Base-by-base conservation (phyloP, 2,888 invertebrate species). In the Leucophenga montana region DNA sequence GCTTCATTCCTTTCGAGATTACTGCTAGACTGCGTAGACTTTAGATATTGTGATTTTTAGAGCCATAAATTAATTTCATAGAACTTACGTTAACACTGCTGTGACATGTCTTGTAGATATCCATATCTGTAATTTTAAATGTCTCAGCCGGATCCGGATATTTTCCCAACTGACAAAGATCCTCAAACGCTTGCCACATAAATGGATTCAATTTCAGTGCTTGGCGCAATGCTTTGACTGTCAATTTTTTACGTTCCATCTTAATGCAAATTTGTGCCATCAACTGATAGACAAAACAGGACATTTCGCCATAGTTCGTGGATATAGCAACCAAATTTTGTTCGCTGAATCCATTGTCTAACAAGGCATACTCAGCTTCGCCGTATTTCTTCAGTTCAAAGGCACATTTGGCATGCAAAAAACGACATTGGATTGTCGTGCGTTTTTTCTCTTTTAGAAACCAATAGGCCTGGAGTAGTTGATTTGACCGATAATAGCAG, bases 181-280 rank as follows among this genome's bases (percentile, higher is more conserved):
- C 93, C 83, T 95, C 93, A 89, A 95, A 98, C 33, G 96, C 94
- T 85, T 95, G 94, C 97, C 98, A 98, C 88, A 98, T 91, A 88
- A 98, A 97, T 22, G 98, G 98, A 89, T 98, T 98, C 69, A 97
- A 88, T 87, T 95, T 95, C 22, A 98, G 90, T 77, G 97, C 95
- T 85, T 92, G 91, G 77, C 91, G 91, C 86, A 94, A 93, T 16
- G 95, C 94, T 80, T 95, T 95, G 31, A 92, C 91, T 48, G 95
- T 95, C 87, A 93, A 92, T 78, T 90, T 89, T 80, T 92, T 91
- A 71, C 95, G 91, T 87, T 96, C 96, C 69, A 95, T 95, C 87
- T 93, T 94, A 78, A 92, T 92, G 87, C 95, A 97, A 77, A 98
- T 94, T 89, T 94, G 94, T 67, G 95, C 97, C 84, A 98, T 92